Base-by-base conservation (phyloP, 1,140 invertebrate species). In the Prorops nasuta region DNA sequence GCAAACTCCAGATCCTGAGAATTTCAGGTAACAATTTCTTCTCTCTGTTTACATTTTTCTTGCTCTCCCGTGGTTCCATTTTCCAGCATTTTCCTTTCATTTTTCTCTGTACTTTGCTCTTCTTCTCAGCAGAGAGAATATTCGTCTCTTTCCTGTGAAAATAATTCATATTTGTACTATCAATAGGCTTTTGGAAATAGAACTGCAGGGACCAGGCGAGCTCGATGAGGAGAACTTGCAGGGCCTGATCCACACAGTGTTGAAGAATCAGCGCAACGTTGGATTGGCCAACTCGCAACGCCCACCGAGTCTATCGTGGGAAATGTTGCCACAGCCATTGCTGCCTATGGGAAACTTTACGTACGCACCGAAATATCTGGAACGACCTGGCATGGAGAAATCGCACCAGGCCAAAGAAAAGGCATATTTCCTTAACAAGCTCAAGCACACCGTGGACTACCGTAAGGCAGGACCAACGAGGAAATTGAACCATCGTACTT, bases 371-470 rank as follows among this genome's bases (percentile, higher is more conserved):
- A 28, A 28, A 10, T 10, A 10, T 28, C 4, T 28, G 4, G 10
- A 6, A 6, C 10, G 4, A 10, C 24, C 4, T 10, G 10, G 10
- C 10, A 4, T 10, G 4, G 24, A 28, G 10, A 10, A 28, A 6
- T 28, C 10, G 4, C 4, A 10, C 4, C n/a, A 37, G 34, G 14
- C 52, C 3, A 58, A 72, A 15, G 72, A 72, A 31, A 74, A 75
- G 22, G 47, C 72, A 0, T 75, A 72, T 28, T 74, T 72, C 9
- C 39, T 72, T 6, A 75, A 74, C 19, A 64, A 59, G 8, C 69
- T 70, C 0, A 72, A 71, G 24, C 69, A 73, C 0, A 68, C 70
- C 37, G 68, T 74, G 0, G 72, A 72, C 35, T 62, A 71, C 3
- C 51, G 69, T 3, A 66, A 68, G 0, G 12, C 21, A 28, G 45